Conservation (phyloP, 37 sponge, comb jelly and placozoan genomes). For the Tethya wilhelma region DNA sequence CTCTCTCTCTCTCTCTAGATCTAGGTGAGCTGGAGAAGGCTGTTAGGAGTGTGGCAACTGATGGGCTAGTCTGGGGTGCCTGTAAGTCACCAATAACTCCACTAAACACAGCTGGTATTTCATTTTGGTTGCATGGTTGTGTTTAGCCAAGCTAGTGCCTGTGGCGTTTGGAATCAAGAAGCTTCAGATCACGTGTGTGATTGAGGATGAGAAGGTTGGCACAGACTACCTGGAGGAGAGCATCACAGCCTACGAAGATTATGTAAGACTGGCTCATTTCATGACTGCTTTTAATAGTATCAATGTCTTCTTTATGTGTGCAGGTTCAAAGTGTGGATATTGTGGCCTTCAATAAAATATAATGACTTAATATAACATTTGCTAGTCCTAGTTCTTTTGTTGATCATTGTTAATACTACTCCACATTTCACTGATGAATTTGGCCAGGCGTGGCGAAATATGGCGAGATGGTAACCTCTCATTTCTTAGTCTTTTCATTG, state of each 20-base stretch:
- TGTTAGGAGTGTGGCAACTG: constrained; percentile 55
- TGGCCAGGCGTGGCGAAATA: constrained; percentile 22
- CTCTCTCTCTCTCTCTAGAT: constrained; percentile 23
- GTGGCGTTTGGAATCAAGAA: constrained; percentile 94
- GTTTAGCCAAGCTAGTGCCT: constrained; percentile 81
- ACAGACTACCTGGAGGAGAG: constrained; percentile 89
- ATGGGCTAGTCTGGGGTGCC: constrained; percentile 87
- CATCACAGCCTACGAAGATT: constrained; percentile 82
- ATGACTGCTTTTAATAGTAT: background rate
- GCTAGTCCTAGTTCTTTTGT: background rate
- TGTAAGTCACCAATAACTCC: constrained; percentile 40
- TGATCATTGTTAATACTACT: background rate
- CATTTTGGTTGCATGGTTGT: background rate
- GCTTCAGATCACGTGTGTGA: constrained; percentile 88
- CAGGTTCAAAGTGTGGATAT: constrained; percentile 91
- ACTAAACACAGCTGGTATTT: background rate
- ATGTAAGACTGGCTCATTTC: constrained; percentile 29
- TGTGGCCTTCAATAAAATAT: constrained; percentile 93
- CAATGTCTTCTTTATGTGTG: background rate
- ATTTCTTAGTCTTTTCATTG: too few species aligned
- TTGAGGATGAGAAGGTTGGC: constrained; percentile 94
- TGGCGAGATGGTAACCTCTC: too few species aligned
- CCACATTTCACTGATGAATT: constrained; percentile 44
- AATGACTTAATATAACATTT: background rate
- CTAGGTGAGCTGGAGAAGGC: constrained; percentile 72